Conservation (phyloP, 2,113 vertebrate species). For the Sebastes schlegelii region DNA sequence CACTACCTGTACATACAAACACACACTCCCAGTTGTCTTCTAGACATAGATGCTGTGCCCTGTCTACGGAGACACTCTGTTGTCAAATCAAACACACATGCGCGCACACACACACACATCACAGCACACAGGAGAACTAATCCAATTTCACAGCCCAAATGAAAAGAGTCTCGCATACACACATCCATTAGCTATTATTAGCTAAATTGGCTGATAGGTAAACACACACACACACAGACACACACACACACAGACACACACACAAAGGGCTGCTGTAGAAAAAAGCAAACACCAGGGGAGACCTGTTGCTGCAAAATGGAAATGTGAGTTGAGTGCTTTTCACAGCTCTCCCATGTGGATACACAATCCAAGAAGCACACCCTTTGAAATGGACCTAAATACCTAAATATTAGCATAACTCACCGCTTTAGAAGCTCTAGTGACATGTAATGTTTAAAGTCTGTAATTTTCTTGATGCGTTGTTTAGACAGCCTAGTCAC, state of each 20-base stretch:
- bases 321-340: slow-evolving; percentile 34
- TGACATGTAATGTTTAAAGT: not conserved
- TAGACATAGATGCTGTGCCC: not conserved
- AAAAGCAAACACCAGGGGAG: slow-evolving; percentile 29
- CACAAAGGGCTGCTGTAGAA: not conserved
- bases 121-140: slow-evolving; percentile 43
- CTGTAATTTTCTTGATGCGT: not conserved
- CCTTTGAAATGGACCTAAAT: slow-evolving; percentile 5
- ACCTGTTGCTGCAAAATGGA: slow-evolving; percentile 40
- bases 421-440: not conserved
- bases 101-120: slow-evolving; percentile 11
- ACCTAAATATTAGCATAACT: not conserved
- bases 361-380: not conserved
- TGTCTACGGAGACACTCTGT: not conserved
- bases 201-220: slow-evolving; percentile 52
- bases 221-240: slow-evolving; percentile 7
- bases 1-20: not conserved
- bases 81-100: not conserved
- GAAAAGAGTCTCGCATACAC: slow-evolving; percentile 42
- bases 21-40: not conserved
- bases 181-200: slow-evolving; percentile 66
- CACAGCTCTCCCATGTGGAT: not conserved
- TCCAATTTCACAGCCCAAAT: slow-evolving; percentile 64
- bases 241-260: slow-evolving; percentile 14
- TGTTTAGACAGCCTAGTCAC: not conserved